Evolutionary conservation across 1,140 invertebrate species (phyloP).

Genomic region (Drosophila mauritiana): DNA sequence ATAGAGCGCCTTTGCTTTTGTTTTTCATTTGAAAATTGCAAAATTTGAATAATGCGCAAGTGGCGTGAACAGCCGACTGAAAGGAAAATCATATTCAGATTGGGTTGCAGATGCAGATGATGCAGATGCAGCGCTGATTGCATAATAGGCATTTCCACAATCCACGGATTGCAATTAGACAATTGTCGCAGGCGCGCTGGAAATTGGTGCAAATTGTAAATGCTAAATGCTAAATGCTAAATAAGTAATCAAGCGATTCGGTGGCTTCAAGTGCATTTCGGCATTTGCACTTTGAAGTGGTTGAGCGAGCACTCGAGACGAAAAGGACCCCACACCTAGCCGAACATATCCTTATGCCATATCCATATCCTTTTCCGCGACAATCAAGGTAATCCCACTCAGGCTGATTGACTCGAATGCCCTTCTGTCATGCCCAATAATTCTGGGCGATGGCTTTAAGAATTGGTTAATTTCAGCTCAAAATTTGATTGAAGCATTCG

Average conservation of each 20-base stretch:
- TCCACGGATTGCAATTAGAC: slow-evolving; percentile 74
- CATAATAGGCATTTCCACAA: slow-evolving; percentile 68
- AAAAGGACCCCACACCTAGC: slow-evolving; percentile 2
- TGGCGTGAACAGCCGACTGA: slow-evolving; percentile 65
- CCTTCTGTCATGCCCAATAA: neutral
- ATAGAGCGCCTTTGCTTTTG: slow-evolving; percentile 69
- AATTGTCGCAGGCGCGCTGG: slow-evolving; percentile 43
- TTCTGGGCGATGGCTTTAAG: neutral
- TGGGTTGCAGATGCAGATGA: slow-evolving; percentile 15
- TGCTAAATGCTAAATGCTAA: slow-evolving; percentile 56
- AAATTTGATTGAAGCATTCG: no score
- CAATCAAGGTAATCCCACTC: slow-evolving; percentile 36
- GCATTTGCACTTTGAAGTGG: slow-evolving; percentile 76
- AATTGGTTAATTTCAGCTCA: no score
- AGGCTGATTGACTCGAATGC: slow-evolving; percentile 8
- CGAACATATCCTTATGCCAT: neutral
- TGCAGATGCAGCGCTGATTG: slow-evolving; percentile 49
- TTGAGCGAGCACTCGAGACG: slow-evolving; percentile 44
- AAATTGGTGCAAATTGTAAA: slow-evolving; percentile 77
- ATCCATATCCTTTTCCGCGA: neutral
- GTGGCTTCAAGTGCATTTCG: slow-evolving; percentile 59
- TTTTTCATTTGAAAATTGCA: slow-evolving; percentile 74
- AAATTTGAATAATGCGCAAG: slow-evolving; percentile 84
- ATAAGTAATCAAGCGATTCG: slow-evolving; percentile 77
- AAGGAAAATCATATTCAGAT: slow-evolving; percentile 56